A percentile compares a stretch with the other conserved stretches of the same genome.
These are phyloP conservation scores for Autographa gamma DNA, from an alignment of 2,888 invertebrate species.

Conservation along the genomic window DNA sequence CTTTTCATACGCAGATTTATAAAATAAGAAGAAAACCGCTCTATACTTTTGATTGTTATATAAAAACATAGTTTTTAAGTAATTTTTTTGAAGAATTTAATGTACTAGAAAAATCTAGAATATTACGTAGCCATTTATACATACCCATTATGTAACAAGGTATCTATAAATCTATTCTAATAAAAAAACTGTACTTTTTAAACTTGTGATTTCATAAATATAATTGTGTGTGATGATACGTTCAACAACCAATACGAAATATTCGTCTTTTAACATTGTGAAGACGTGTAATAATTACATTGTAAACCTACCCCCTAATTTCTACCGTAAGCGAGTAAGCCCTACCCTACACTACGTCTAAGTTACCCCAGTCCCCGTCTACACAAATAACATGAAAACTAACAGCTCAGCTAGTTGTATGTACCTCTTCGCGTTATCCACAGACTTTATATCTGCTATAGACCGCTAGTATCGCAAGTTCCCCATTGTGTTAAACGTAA, in stretches of 20 bases:
- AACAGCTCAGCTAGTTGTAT: constrained; percentile 43
- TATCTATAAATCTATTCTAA: neutral
- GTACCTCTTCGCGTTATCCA: constrained; percentile 21
- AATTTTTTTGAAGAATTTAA: too few species aligned
- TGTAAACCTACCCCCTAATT: neutral
- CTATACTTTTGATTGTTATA: too few species aligned
- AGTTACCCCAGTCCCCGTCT: too few species aligned
- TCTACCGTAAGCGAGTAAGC: constrained; percentile 34
- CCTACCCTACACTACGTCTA: neutral
- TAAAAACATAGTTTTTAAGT: too few species aligned
- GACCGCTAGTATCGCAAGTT: too few species aligned
- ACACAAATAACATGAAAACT: constrained; percentile 22
- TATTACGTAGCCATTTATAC: neutral
- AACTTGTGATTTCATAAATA: constrained; percentile 20
- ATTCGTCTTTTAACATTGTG: too few species aligned
- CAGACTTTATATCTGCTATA: too few species aligned
- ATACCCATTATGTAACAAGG: neutral
- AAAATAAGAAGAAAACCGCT: too few species aligned
- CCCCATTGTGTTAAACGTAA: too few species aligned
- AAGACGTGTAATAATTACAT: neutral
- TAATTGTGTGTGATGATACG: neutral
- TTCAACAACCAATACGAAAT: too few species aligned
- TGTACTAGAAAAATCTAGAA: too few species aligned
- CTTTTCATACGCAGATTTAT: too few species aligned
- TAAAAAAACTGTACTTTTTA: neutral